A percentile compares a stretch with the other conserved stretches of the same genome.
Conservation (phyloP, 2,113 vertebrate species). For the Amazona vittata region DNA sequence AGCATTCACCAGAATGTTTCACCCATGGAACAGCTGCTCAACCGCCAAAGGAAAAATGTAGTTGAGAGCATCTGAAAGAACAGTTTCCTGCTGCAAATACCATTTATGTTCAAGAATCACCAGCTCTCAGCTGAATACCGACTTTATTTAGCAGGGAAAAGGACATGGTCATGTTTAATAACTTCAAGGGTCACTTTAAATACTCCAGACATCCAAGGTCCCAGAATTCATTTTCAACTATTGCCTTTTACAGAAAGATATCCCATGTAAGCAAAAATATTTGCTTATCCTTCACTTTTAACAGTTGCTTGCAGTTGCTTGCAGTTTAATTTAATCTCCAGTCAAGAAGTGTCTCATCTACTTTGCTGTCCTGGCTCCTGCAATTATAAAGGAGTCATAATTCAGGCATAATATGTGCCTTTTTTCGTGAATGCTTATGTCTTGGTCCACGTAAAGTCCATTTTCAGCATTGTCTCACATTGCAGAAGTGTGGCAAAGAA, state of each 20-base stretch:
- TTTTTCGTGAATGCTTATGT: not conserved
- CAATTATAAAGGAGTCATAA: not conserved
- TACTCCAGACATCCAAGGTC: not conserved
- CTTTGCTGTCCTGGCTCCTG: not conserved
- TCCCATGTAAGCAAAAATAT: not conserved
- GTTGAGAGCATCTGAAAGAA: not conserved
- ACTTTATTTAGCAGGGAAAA: not conserved
- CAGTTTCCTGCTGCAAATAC: not conserved
- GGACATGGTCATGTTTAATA: fast-evolving
- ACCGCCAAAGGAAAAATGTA: not conserved
- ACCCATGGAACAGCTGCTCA: not conserved
- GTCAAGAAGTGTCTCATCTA: not conserved
- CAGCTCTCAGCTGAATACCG: not conserved
- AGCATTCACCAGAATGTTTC: not conserved
- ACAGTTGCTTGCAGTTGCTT: fast-evolving
- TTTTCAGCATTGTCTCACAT: not conserved
- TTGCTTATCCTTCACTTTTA: not conserved
- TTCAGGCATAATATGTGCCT: fast-evolving
- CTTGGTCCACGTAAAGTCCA: not conserved
- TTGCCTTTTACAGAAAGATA: not conserved
- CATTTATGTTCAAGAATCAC: not conserved
- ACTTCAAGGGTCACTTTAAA: not conserved
- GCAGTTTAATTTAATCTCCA: not conserved
- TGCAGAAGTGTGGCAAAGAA: not conserved
- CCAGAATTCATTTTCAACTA: not conserved